A percentile compares a stretch with the other conserved stretches of the same genome.
These are phyloP conservation scores for Lordiphosa stackelbergi DNA, from an alignment of 1,140 invertebrate species.

Conservation along the genomic window DNA sequence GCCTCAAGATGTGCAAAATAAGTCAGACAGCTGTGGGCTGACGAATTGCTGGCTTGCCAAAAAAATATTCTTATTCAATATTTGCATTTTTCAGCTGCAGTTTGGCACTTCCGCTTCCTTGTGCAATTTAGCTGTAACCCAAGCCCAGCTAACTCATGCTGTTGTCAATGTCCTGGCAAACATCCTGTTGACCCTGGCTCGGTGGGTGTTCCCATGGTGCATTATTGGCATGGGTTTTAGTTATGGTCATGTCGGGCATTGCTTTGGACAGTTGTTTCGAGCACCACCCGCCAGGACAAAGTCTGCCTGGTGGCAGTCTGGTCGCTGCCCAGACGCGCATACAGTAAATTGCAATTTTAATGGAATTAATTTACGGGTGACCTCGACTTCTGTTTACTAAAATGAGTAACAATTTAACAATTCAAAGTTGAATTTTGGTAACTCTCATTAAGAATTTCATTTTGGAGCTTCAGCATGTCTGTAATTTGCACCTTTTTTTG, in stretches of 20 bases:
- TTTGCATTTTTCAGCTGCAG: slow-evolving; percentile 31
- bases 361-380: slow-evolving; percentile 9
- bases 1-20: slow-evolving; percentile 2
- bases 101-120: slow-evolving; percentile 36
- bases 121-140: slow-evolving; percentile 45
- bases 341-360: slow-evolving; percentile 37
- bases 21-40: slow-evolving; percentile 23
- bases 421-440: too few species aligned
- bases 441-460: too few species aligned
- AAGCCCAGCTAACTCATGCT: slow-evolving; percentile 4
- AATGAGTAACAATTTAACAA: too few species aligned
- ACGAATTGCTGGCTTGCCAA: slow-evolving; percentile 23
- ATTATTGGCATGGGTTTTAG: slow-evolving; percentile 35
- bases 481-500: too few species aligned
- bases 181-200: slow-evolving; percentile 26
- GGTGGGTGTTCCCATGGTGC: slow-evolving; percentile 17
- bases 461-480: too few species aligned
- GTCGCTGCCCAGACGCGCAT: slow-evolving; percentile 6
- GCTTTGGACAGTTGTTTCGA: not conserved
- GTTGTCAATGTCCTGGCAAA: slow-evolving; percentile 33
- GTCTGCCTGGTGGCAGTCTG: slow-evolving; percentile 17
- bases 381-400: not conserved
- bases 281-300: slow-evolving; percentile 20
- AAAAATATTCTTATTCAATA: slow-evolving; percentile 12
- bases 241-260: slow-evolving; percentile 30